Base-by-base conservation (phyloP, 2,888 invertebrate genomes). In the Pandemis cinnamomeana region DNA sequence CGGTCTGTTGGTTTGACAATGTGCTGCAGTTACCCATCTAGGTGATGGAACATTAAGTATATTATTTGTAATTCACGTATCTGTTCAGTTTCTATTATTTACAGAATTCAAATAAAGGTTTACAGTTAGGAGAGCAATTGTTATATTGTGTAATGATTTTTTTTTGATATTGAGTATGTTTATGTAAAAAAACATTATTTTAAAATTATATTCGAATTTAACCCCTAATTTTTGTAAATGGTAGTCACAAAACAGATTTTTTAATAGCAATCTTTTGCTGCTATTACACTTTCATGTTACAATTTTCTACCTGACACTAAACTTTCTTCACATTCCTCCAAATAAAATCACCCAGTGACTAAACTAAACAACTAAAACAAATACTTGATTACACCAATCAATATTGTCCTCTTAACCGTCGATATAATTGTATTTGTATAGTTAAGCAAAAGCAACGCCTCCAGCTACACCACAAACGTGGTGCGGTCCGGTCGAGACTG, bases 1-100 rank as follows among this genome's bases (percentile, higher is more conserved):
- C 72, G 77, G 67, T 77, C 70, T 70, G 62, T 48, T 48, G 61
- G 70, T 66, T 53, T 66, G 64, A 74, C 60, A 70, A 61, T 74
- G 63, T 69, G 48, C 67, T 46, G 36, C 61, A 41, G 48, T 20
- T 58, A 27, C 58, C 58, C 10, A 58, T 13, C 61, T 62, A 27
- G 69, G n/a, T 53, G 15, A 55, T 67, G 67, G 27, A 36, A 36
- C 27, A 36, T 36, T 36, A 2, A 36, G 4, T 36, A 20, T 20
- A 20, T 36, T 4, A 36, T 36, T 36, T 36, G 66, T 67, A 60
- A 58, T 69, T 61, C 60, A 27, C 27, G 7, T 48, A 3, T 67
- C 58, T 55, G 7, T 58, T 11, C n/a, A 5, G 27, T 42, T 71
- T 51, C n/a, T 41, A 10, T 68, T 46, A 10, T 8, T 46, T 44